A percentile compares a stretch with the other conserved stretches of the same genome.
These are phyloP conservation scores for Peucedramus taeniatus DNA, from an alignment of 2,113 vertebrate genomes.

Conservation along the genomic window DNA sequence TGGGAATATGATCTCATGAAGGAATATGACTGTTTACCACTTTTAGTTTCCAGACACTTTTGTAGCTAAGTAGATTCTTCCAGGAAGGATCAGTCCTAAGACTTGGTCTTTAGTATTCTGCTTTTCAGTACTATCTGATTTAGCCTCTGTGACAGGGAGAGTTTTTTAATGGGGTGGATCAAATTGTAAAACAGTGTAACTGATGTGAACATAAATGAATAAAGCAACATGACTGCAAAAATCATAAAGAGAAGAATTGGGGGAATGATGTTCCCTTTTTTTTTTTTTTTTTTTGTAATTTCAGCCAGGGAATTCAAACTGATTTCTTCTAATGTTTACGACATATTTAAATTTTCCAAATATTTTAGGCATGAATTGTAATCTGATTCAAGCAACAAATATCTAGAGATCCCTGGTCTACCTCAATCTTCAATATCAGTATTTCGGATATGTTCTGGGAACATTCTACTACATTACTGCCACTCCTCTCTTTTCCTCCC, in stretches of 20 bases:
- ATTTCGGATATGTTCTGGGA: neutral
- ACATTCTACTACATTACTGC: neutral
- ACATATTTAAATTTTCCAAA: neutral
- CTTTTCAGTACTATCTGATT: neutral
- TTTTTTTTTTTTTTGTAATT: neutral
- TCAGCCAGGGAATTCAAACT: neutral
- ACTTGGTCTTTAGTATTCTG: neutral
- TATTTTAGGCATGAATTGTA: neutral
- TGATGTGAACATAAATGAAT: neutral
- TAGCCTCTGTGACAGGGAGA: neutral
- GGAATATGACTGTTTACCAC: neutral
- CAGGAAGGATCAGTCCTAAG: neutral
- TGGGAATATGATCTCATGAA: neutral
- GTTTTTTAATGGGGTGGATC: neutral
- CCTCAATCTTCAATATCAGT: neutral
- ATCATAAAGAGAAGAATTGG: neutral
- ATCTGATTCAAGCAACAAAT: neutral
- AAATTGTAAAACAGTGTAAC: neutral
- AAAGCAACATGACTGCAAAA: neutral
- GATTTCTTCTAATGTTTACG: neutral
- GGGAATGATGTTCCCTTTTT: fast-evolving
- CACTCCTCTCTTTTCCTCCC: neutral
- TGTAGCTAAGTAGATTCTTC: neutral
- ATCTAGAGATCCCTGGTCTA: neutral
- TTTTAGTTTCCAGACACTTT: neutral